Base-by-base conservation (phyloP, 1,140 invertebrate genomes). In the Leptinotarsa undecemlineata region DNA sequence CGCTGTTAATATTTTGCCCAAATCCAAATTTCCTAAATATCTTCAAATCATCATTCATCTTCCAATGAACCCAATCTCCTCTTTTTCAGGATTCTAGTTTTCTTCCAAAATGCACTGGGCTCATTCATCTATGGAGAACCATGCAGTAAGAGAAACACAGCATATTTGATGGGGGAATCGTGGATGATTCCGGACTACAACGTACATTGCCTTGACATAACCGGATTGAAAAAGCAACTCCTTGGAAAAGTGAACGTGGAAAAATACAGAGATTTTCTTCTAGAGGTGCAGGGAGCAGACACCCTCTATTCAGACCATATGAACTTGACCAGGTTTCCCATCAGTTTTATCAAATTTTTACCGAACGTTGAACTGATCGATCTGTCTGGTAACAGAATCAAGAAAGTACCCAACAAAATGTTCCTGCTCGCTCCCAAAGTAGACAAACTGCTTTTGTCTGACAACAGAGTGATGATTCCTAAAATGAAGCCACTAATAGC, bases 261-360 rank as follows among this genome's bases (percentile, higher is more conserved):
- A 26, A 48, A 73, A 13, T 60, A 69, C 21, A 69, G 47, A 63
- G 70, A 72, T 61, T 79, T 79, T 48, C 76, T 76, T 51, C n/a
- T 48, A 63, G 62, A 48, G 5, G 72, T 80, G 8, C 19, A 42
- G 15, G 14, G 67, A 74, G 77, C 78, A 17, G 77, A 81, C 63
- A 82, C 81, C 47, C 64, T 83, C 8, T 82, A 80, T 68, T 79
- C 81, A 1, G 80, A 83, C 68, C 74, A 81, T 33, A 81, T 82
- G 78, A 71, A 77, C 15, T 67, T 83, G 23, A 76, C 48, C 42
- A 76, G 20, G 17, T 71, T 82, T 71, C 81, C 81, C 1, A 61
- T 72, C 11, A 51, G 67, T 5, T 48, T 80, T 5, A 64, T 80
- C 11, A 64, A 62, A 14, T 15, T 47, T 1, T 48, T 83, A 48